Evolutionary conservation across 2,113 vertebrate species (phyloP), one percentile per base, ranked within the genome.

Genomic region (Hippopotamus amphibius): DNA sequence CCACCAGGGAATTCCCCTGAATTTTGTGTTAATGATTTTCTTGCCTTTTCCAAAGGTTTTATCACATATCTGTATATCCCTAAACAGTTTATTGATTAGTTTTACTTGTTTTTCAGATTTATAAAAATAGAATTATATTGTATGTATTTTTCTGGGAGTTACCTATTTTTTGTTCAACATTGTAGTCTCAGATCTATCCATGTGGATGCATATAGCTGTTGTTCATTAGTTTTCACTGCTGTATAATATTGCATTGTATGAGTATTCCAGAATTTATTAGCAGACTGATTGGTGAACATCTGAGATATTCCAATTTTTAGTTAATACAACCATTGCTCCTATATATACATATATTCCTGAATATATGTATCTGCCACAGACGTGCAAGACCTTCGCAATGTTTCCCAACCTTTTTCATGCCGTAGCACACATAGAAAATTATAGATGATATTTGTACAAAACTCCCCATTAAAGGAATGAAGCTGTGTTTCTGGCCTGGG

Each of bases 101-200:
- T 81, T 88, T 93, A 19, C 30, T 41, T 95, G 14, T 50, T 86
- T 93, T 89, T 59, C 7, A 88, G 74, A 53, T 69, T 92, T 63
- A 61, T 63, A 74, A 77, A 93, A 90, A 61, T 84, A 41, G 10
- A 89, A 65, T 96, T 37, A 65, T 69, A 41, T 68, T 28, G 0
- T 85, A 50, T 79, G 28, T 88, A 4, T 74, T 96, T 97, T 91
- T 84, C 90, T 82, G 65, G n/a, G 17, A 68, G 43, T 72, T 88
- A 21, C 6, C n/a, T 13, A 59, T 83, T 24, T 15, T 4, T 66
- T 21, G 9, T 4, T 77, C 66, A 41, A 37, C 19, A 46, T 90
- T 85, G 46, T 17, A 81, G 26, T 17, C 59, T 89, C 94, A 82
- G 63, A 66, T 79, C 82, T 86, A 41, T 55, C 55, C 48, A 72